Evolutionary conservation across 1,140 invertebrate species (phyloP).

Genomic region (Rhyacophila brunnea): DNA sequence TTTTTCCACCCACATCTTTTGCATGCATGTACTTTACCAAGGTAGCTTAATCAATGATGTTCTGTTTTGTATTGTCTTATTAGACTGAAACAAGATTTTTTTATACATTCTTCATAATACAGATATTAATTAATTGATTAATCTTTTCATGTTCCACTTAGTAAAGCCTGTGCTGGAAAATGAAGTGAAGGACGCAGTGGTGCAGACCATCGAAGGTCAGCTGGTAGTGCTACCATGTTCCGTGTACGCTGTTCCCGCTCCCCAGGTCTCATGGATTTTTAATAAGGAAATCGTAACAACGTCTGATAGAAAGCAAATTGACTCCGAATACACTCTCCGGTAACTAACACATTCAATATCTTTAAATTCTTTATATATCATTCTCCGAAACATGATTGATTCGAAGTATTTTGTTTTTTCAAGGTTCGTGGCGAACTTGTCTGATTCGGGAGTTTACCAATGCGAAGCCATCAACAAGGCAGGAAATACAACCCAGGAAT

Average conservation of each 20-base stretch:
- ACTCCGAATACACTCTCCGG: conserved; percentile 27
- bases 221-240: conserved; percentile 23
- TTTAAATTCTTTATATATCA: too few relatives aligned
- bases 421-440: conserved; percentile 51
- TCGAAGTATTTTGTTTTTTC: too few relatives aligned
- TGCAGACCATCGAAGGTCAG: conserved; percentile 26
- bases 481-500: conserved; percentile 40
- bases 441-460: conserved; percentile 47
- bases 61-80: too few relatives aligned
- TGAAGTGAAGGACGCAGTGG: conserved; percentile 13
- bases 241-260: conserved; percentile 17
- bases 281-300: conserved; percentile 18
- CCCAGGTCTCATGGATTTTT: conserved; percentile 23
- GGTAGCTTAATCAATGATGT: too few relatives aligned
- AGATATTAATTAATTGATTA: not conserved
- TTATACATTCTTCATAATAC: not conserved
- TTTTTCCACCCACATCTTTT: too few relatives aligned
- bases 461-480: conserved; percentile 43
- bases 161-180: conserved; percentile 22
- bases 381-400: too few relatives aligned
- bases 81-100: too few relatives aligned
- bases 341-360: too few relatives aligned
- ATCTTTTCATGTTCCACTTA: conserved; percentile 15
- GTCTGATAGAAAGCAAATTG: conserved; percentile 27
- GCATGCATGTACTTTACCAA: too few relatives aligned